Conservation (phyloP, 2,888 invertebrate species). For the Tanaodytes sp. region DNA sequence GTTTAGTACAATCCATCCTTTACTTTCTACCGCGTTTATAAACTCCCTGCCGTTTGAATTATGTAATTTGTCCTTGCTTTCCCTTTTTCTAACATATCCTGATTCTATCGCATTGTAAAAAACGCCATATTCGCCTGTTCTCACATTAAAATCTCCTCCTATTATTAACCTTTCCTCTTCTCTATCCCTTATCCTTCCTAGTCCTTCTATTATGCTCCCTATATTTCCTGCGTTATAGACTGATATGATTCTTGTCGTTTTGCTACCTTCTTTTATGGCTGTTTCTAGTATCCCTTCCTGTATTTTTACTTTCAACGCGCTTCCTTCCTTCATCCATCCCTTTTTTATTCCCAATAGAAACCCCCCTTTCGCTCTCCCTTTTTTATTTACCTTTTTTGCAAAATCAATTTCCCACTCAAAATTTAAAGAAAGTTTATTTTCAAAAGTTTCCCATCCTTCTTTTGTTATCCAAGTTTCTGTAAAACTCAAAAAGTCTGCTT, state of each 20-base stretch:
- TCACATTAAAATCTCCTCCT: conserved; percentile 4
- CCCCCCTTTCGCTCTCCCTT: conserved; percentile 4
- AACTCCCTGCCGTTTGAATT: conserved; percentile 25
- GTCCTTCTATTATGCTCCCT: not conserved
- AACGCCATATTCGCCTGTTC: not conserved
- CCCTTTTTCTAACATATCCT: conserved; percentile 1
- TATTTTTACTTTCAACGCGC: not conserved
- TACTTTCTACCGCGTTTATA: conserved; percentile 9
- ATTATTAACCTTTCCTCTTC: not conserved
- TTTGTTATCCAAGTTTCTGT: conserved; percentile 15
- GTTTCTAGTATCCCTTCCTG: not conserved
- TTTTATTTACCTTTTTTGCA: conserved; percentile 3
- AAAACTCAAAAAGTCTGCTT: conserved; percentile 21
- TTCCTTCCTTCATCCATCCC: not conserved
- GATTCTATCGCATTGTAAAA: not conserved
- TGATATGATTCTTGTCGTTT: not conserved
- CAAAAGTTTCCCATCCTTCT: conserved; percentile 28
- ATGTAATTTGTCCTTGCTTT: conserved; percentile 14
- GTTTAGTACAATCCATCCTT: conserved; percentile 31
- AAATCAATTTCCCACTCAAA: not conserved
- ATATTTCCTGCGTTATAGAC: not conserved
- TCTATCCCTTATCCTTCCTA: not conserved
- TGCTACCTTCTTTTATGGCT: not conserved
- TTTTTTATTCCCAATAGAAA: not conserved
- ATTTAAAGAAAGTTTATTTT: not conserved